Evolutionary conservation across 64 coral and sea anemone genomes (phyloP).

Genomic region (Montipora capricornis): DNA sequence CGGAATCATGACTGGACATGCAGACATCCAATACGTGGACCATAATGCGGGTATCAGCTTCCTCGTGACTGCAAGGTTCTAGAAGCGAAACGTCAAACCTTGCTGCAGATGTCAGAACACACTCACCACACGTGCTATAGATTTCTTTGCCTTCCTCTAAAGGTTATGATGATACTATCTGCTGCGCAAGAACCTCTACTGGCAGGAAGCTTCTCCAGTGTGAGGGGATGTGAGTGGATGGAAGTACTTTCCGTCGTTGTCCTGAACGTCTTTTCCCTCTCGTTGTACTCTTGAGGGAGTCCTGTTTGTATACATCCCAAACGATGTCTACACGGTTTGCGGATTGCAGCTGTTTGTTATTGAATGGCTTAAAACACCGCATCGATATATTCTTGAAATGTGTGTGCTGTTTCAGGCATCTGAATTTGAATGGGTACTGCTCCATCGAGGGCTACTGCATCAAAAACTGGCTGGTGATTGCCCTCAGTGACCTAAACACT

Average conservation of each 20-base stretch:
- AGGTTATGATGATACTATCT: too few species aligned
- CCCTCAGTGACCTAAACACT: not conserved
- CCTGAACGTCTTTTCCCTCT: conserved; percentile 39
- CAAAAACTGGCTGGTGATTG: not conserved
- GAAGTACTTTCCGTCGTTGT: not conserved
- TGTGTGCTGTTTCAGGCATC: not conserved
- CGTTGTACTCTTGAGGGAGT: not conserved
- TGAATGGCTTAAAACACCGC: not conserved
- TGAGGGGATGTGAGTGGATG: not conserved
- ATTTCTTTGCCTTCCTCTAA: conserved; percentile 43
- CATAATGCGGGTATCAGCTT: conserved; percentile 59
- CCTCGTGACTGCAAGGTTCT: conserved; percentile 30
- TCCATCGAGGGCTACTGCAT: conserved; percentile 24
- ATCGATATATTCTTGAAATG: conserved; percentile 37
- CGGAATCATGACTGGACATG: not conserved
- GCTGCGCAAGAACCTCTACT: not conserved
- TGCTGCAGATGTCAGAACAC: conserved; percentile 10
- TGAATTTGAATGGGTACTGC: conserved; percentile 19
- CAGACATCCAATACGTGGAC: conserved; percentile 35
- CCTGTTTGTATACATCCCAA: not conserved
- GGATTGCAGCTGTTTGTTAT: not conserved
- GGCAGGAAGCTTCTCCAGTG: conserved; percentile 34
- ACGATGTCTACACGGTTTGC: too few species aligned
- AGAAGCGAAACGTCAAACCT: conserved; percentile 7
- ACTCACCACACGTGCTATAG: conserved; percentile 1